Evolutionary conservation across 2,888 invertebrate species (phyloP).

Genomic region (Zonitis immaculata): DNA sequence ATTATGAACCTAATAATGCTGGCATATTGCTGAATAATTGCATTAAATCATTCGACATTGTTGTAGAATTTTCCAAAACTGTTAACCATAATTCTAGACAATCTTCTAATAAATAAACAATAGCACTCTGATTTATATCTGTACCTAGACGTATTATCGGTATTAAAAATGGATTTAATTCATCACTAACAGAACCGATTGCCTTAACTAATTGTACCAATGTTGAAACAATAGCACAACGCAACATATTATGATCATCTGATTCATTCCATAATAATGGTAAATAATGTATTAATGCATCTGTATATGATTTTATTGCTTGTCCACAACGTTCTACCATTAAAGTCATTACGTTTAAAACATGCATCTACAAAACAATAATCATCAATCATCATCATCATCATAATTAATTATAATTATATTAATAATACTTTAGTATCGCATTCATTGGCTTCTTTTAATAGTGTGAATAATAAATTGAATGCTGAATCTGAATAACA

Average conservation of each 20-base stretch:
- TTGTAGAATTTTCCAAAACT: slow-evolving; percentile 71
- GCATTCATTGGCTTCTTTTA: slow-evolving; percentile 85
- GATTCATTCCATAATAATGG: slow-evolving; percentile 87
- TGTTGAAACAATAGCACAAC: slow-evolving; percentile 85
- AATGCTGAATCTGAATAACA: slow-evolving; percentile 78
- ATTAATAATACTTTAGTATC: slow-evolving; percentile 85
- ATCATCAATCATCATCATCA: too few species aligned
- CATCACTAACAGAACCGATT: slow-evolving; percentile 52
- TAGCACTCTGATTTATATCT: slow-evolving; percentile 70
- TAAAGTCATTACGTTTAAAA: slow-evolving; percentile 83
- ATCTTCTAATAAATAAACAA: slow-evolving; percentile 89
- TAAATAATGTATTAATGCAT: slow-evolving; percentile 73
- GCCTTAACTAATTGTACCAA: slow-evolving; percentile 81
- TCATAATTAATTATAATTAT: too few species aligned
- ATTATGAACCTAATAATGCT: slow-evolving; percentile 71
- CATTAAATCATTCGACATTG: slow-evolving; percentile 62
- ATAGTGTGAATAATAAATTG: slow-evolving; percentile 71
- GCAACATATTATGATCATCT: slow-evolving; percentile 80
- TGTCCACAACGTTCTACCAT: slow-evolving; percentile 82
- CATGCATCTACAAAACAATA: slow-evolving; percentile 71
- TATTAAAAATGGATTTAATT: slow-evolving; percentile 60
- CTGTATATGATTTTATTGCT: slow-evolving; percentile 65
- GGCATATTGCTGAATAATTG: slow-evolving; percentile 71
- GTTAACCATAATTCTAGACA: slow-evolving; percentile 87
- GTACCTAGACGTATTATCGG: slow-evolving; percentile 70